Evolutionary conservation across 2,797 vertebrate genomes (phyloP).

Genomic region (Enteromius treurensis): DNA sequence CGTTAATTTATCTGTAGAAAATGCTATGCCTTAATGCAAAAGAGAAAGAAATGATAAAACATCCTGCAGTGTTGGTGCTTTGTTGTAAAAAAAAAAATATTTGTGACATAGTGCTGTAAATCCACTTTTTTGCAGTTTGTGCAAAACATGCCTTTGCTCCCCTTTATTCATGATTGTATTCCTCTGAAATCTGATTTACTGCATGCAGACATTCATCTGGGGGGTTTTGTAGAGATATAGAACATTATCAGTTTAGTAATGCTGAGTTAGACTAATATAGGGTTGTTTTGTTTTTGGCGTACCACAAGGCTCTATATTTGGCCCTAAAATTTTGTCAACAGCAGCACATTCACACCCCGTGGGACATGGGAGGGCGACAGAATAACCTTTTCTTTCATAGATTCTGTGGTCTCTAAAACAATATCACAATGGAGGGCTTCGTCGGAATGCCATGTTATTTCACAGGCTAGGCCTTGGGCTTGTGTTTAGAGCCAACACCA

Average conservation of each 20-base stretch:
- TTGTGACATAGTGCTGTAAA: not conserved
- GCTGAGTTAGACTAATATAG: not conserved
- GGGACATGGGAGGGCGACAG: constrained; percentile 48
- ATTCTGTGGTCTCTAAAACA: constrained; percentile 75
- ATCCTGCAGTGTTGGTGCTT: not conserved
- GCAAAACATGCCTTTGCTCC: not conserved
- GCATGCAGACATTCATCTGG: not conserved
- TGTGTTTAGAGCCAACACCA: constrained; percentile 17
- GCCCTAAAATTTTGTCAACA: not conserved
- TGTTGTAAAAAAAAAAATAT: not conserved
- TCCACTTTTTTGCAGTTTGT: not conserved
- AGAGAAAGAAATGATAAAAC: not conserved
- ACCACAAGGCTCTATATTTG: constrained; percentile 19
- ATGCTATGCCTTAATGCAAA: not conserved
- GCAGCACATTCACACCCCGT: constrained; percentile 37
- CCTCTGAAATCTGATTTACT: constrained; percentile 12
- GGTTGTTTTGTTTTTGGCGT: constrained; percentile 46
- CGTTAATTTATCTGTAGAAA: not conserved
- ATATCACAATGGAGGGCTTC: constrained; percentile 75
- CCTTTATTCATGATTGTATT: constrained; percentile 15
- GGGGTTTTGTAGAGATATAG: not conserved
- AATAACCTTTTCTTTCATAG: constrained; percentile 70
- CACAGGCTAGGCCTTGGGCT: constrained; percentile 25
- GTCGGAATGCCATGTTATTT: constrained; percentile 70
- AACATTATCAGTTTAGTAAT: not conserved